phyloP scores from a whole-genome alignment of 2,113 vertebrate genomes.

The crab-eating macaque (Macaca fascicularis) region DNA sequence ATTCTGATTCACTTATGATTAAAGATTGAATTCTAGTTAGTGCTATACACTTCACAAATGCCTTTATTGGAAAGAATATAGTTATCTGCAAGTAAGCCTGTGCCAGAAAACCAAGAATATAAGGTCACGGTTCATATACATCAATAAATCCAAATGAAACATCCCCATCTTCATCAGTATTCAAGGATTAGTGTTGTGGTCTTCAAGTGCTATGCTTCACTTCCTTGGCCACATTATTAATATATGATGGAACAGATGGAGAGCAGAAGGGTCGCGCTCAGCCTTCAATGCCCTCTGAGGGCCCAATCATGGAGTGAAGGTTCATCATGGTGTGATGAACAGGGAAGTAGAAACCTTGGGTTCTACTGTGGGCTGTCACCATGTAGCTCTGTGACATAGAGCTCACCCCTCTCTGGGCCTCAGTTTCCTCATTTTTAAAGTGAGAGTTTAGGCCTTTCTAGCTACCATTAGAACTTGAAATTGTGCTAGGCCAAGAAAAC shows the following conservation, averaged over 20 bases:
- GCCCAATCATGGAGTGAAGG: background rate
- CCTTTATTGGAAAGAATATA: background rate
- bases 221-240: background rate
- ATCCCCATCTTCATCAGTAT: background rate
- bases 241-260: background rate
- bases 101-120: background rate
- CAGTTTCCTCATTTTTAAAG: background rate
- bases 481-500: background rate
- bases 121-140: background rate
- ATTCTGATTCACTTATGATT: background rate
- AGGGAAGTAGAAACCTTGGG: background rate
- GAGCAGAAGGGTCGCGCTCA: background rate
- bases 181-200: background rate
- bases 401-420: background rate
- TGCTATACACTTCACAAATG: background rate
- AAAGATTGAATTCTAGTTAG: background rate
- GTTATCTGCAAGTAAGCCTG: background rate
- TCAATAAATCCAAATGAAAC: background rate
- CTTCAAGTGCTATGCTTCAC: background rate
- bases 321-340: background rate
- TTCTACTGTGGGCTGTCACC: background rate
- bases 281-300: background rate
- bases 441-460: background rate
- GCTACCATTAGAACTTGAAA: background rate
- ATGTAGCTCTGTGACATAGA: accelerated